Conservation (phyloP, 1,140 invertebrate genomes). For the Hypothenemus hampei region DNA sequence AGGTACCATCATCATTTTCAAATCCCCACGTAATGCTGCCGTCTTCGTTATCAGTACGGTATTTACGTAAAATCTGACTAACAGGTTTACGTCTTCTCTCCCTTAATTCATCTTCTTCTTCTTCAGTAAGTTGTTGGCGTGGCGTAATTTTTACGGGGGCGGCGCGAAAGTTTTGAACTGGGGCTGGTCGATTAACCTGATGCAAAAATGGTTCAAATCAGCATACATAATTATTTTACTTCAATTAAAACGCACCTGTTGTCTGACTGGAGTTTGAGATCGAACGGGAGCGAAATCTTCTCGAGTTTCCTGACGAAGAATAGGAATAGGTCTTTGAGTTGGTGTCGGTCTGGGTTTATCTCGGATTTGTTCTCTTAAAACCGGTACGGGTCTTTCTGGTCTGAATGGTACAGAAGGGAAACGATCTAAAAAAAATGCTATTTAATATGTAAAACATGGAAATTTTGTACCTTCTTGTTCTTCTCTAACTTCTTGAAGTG, state of each 20-base stretch:
- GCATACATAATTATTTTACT: not conserved
- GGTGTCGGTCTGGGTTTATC: slow-evolving; percentile 20
- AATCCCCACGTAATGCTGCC: slow-evolving; percentile 82
- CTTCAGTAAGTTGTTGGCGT: slow-evolving; percentile 19
- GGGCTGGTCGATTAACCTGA: slow-evolving; percentile 12
- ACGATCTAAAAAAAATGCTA: slow-evolving; percentile 40
- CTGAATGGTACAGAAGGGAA: slow-evolving; percentile 48
- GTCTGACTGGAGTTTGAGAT: slow-evolving; percentile 3
- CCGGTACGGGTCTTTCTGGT: slow-evolving; percentile 50
- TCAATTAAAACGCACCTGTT: slow-evolving; percentile 6
- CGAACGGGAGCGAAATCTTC: slow-evolving; percentile 1
- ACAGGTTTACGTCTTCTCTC: slow-evolving; percentile 47
- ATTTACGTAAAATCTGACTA: slow-evolving; percentile 67
- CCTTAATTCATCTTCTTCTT: slow-evolving; percentile 30
- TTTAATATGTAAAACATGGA: not conserved
- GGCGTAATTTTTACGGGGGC: slow-evolving; percentile 11
- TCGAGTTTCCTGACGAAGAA: slow-evolving; percentile 28
- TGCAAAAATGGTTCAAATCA: not conserved
- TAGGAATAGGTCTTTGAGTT: slow-evolving; percentile 15
- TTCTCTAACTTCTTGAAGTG: slow-evolving; percentile 28
- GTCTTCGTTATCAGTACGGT: slow-evolving; percentile 72
- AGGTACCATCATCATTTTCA: slow-evolving; percentile 74
- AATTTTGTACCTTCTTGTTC: slow-evolving; percentile 27
- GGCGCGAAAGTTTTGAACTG: slow-evolving; percentile 5
- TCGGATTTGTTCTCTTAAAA: slow-evolving; percentile 30